phyloP scores from a whole-genome alignment of 2,888 invertebrate species.

The Ormyrus pomaceus region DNA sequence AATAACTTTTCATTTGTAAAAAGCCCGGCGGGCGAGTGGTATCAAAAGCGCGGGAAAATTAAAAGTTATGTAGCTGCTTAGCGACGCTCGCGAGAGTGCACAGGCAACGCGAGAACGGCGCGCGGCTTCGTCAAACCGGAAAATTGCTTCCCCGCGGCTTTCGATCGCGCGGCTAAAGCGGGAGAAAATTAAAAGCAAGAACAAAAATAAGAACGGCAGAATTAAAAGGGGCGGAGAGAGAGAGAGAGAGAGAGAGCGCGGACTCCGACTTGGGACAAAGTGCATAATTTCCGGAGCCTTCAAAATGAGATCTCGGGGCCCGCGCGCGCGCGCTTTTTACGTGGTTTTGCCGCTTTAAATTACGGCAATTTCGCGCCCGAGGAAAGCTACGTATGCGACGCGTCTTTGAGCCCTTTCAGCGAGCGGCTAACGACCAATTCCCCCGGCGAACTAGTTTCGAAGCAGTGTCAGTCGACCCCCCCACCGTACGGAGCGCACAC shows the following conservation, averaged over 20 bases:
- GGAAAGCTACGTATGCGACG: constrained; percentile 20
- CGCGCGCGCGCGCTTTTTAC: constrained; percentile 1
- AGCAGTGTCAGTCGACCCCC: constrained; percentile 57
- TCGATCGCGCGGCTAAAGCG: background rate
- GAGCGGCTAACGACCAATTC: constrained; percentile 62
- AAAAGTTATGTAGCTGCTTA: constrained; percentile 44
- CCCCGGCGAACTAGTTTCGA: constrained; percentile 61
- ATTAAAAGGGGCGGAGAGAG: constrained; percentile 10
- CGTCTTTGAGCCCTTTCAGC: constrained; percentile 59
- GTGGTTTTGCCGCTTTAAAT: constrained; percentile 33
- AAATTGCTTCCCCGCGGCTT: background rate
- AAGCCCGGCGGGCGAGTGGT: background rate
- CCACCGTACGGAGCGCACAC: too few species aligned
- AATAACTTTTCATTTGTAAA: constrained; percentile 40
- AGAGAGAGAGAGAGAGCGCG: background rate
- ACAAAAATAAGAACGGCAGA: background rate
- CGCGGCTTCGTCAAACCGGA: too few species aligned
- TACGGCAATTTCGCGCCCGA: constrained; percentile 45
- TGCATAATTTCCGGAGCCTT: constrained; percentile 43
- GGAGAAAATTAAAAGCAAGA: background rate
- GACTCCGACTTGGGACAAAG: constrained; percentile 31
- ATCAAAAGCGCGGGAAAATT: constrained; percentile 22
- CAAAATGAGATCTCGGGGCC: constrained; percentile 40
- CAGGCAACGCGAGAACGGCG: too few species aligned
- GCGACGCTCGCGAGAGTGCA: background rate